Conservation (phyloP, 2,113 vertebrate species). For the Peromyscus polionotus region DNA sequence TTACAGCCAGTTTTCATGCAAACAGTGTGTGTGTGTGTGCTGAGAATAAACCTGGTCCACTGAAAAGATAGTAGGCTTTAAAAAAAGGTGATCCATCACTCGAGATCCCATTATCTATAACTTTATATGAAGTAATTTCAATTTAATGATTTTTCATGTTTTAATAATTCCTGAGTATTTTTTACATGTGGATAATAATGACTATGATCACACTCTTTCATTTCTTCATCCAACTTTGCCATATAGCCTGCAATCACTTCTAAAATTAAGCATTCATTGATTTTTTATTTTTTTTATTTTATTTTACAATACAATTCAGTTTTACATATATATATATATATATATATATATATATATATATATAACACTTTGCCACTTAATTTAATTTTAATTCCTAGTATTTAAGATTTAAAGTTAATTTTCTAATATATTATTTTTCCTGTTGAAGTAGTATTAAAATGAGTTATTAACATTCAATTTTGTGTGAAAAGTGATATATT, state of each 20-base stretch:
- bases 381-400: not conserved
- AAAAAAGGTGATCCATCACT: too few relatives aligned
- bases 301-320: too few relatives aligned
- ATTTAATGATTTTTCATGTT: not conserved
- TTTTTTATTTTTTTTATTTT: not conserved
- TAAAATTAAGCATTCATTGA: not conserved
- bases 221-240: not conserved
- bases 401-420: slow-evolving; percentile 19
- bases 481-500: slow-evolving; percentile 60
- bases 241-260: not conserved
- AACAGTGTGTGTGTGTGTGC: not conserved
- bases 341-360: not conserved
- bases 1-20: not conserved
- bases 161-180: not conserved
- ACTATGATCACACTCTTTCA: not conserved
- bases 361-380: not conserved
- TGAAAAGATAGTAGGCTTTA: not conserved
- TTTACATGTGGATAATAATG: not conserved
- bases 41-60: not conserved
- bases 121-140: not conserved
- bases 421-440: not conserved
- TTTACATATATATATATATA: not conserved
- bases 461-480: slow-evolving; percentile 23
- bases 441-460: slow-evolving; percentile 26
- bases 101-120: not conserved